Percentiles rank a stretch among this genome's conserved stretches.
Conservation (phyloP, 2,888 invertebrate genomes). For the Opisthograptis luteolata region DNA sequence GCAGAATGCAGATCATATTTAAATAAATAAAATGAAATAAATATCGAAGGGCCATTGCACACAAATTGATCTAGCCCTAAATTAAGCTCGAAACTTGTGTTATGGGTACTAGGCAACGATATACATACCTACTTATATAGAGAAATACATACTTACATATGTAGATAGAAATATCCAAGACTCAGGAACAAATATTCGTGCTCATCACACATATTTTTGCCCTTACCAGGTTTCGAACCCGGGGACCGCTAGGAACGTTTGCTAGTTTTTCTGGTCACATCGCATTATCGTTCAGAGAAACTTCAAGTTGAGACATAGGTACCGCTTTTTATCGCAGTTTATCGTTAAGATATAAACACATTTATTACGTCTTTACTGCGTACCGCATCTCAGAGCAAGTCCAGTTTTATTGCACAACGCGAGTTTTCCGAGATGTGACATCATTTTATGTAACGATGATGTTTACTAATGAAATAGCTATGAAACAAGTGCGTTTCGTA, state of each 20-base stretch:
- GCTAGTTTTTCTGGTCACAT: neutral
- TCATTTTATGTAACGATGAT: slow-evolving; percentile 13
- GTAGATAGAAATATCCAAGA: too few relatives aligned
- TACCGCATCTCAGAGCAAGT: slow-evolving; percentile 1
- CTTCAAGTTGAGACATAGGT: neutral
- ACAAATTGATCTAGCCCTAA: too few relatives aligned
- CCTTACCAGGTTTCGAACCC: too few relatives aligned
- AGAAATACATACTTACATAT: too few relatives aligned
- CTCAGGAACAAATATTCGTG: too few relatives aligned
- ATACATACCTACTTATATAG: too few relatives aligned
- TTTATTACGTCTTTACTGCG: slow-evolving; percentile 14
- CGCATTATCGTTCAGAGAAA: slow-evolving; percentile 5
- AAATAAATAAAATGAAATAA: too few relatives aligned
- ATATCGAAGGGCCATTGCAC: too few relatives aligned
- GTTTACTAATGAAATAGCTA: neutral
- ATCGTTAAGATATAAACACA: slow-evolving; percentile 17
- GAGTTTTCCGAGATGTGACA: slow-evolving; percentile 17
- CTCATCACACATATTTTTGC: too few relatives aligned
- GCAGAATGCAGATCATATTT: too few relatives aligned
- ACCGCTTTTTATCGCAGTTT: slow-evolving; percentile 14
- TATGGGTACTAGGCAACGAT: too few relatives aligned
- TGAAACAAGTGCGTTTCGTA: slow-evolving; percentile 4
- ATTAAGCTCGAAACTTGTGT: too few relatives aligned
- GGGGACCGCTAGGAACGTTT: neutral
- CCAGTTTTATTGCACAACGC: slow-evolving; percentile 15